These are phyloP conservation scores for Lepeophtheirus salmonis DNA, from an alignment of 1,140 invertebrate genomes.

Conservation along the genomic window DNA sequence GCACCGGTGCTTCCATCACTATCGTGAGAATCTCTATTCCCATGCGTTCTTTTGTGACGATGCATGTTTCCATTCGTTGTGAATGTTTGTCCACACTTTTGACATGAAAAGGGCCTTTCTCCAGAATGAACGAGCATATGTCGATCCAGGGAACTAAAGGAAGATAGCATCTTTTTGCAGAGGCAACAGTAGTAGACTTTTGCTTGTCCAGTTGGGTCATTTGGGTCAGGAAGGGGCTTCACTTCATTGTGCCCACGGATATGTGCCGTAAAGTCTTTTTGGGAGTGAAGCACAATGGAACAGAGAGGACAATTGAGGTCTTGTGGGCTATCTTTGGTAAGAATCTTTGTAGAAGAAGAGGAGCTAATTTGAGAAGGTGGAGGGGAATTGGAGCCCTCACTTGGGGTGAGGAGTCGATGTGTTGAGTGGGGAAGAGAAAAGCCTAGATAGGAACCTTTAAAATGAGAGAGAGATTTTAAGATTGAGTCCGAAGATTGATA, in stretches of 20 bases:
- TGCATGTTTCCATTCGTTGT: conserved; percentile 77
- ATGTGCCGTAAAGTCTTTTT: conserved; percentile 46
- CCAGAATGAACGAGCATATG: conserved; percentile 54
- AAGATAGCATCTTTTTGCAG: conserved; percentile 41
- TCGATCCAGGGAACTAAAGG: conserved; percentile 51
- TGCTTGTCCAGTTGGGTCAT: conserved; percentile 22
- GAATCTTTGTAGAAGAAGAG: background rate
- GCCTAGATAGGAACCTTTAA: background rate
- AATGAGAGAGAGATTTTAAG: too few species aligned
- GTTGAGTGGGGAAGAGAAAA: background rate
- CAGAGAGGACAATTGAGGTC: conserved; percentile 39
- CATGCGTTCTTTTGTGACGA: conserved; percentile 53
- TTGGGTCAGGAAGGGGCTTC: conserved; percentile 24
- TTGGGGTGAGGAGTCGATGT: background rate
- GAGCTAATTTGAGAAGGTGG: background rate
- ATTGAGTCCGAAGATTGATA: too few species aligned
- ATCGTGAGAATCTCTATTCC: conserved; percentile 24
- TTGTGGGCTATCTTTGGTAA: background rate
- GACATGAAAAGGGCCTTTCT: conserved; percentile 53
- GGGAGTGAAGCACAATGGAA: conserved; percentile 35
- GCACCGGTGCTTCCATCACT: conserved; percentile 20
- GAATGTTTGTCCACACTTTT: conserved; percentile 55
- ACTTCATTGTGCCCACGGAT: conserved; percentile 43
- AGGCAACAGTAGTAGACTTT: conserved; percentile 32
- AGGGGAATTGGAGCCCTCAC: background rate